phyloP scores from a whole-genome alignment of 2,888 invertebrate genomes.

The Lycophotia porphyrea region DNA sequence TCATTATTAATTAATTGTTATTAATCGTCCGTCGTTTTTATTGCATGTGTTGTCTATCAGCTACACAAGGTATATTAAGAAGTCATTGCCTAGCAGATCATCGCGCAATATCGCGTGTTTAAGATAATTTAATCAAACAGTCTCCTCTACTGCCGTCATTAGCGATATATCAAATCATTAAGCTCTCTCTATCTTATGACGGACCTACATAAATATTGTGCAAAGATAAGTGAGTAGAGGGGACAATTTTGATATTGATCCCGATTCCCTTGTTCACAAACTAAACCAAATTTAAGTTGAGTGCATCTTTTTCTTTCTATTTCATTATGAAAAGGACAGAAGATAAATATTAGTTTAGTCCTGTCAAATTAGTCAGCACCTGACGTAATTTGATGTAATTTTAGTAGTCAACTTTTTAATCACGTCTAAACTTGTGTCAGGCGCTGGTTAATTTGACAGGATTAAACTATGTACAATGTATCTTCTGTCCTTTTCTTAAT shows the following conservation, averaged over 20 bases:
- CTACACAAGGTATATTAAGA: background rate
- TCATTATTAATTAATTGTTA: background rate
- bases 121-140: constrained; percentile 45
- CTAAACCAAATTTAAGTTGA: too few relatives aligned
- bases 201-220: constrained; percentile 43
- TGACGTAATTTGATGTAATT: too few relatives aligned
- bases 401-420: too few relatives aligned
- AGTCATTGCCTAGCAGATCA: constrained; percentile 37
- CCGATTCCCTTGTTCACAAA: too few relatives aligned
- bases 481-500: too few relatives aligned
- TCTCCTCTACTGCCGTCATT: constrained; percentile 33
- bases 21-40: background rate
- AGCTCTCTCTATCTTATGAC: constrained; percentile 50
- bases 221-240: constrained; percentile 43
- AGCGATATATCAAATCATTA: constrained; percentile 50
- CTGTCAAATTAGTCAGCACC: too few relatives aligned
- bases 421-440: too few relatives aligned
- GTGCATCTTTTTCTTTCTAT: too few relatives aligned
- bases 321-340: too few relatives aligned
- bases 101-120: constrained; percentile 45
- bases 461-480: too few relatives aligned
- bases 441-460: too few relatives aligned
- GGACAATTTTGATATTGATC: constrained; percentile 14
- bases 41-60: constrained; percentile 17
- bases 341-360: too few relatives aligned